Evolutionary conservation across 64 coral and sea anemone species (phyloP).

Genomic region (Acropora yongei): DNA sequence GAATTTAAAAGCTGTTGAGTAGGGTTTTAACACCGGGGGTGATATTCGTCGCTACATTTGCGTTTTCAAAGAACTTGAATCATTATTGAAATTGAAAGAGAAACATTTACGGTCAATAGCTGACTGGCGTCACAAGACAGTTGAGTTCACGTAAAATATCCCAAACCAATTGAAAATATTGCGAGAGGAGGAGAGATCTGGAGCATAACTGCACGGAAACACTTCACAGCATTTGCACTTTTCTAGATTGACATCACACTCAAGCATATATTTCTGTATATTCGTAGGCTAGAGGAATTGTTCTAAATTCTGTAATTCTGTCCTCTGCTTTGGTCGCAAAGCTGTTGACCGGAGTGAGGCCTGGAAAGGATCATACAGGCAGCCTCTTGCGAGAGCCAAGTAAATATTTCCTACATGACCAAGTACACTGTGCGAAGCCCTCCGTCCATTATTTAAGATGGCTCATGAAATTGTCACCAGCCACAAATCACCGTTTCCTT

Average conservation of each 20-base stretch:
- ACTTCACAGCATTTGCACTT: background rate
- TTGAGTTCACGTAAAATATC: constrained; percentile 33
- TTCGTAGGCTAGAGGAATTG: background rate
- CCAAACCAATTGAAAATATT: constrained; percentile 39
- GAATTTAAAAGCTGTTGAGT: background rate
- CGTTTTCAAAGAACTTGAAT: background rate
- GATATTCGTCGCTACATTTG: background rate
- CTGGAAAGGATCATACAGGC: background rate
- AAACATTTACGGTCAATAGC: background rate
- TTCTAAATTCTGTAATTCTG: background rate
- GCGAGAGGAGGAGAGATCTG: background rate
- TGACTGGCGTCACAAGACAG: background rate
- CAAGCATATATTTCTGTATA: background rate
- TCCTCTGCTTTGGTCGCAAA: background rate
- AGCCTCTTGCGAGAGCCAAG: too few species aligned
- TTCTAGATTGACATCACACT: background rate
- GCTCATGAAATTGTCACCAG: background rate
- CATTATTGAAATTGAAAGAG: background rate
- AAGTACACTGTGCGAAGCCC: background rate
- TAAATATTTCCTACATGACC: background rate
- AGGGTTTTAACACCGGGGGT: background rate
- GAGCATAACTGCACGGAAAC: constrained; percentile 9
- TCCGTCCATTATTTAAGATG: background rate
- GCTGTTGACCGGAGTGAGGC: background rate
- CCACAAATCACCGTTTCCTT: background rate